Evolutionary conservation across 2,797 vertebrate genomes (phyloP).

Genomic region (Harpagifer antarcticus): DNA sequence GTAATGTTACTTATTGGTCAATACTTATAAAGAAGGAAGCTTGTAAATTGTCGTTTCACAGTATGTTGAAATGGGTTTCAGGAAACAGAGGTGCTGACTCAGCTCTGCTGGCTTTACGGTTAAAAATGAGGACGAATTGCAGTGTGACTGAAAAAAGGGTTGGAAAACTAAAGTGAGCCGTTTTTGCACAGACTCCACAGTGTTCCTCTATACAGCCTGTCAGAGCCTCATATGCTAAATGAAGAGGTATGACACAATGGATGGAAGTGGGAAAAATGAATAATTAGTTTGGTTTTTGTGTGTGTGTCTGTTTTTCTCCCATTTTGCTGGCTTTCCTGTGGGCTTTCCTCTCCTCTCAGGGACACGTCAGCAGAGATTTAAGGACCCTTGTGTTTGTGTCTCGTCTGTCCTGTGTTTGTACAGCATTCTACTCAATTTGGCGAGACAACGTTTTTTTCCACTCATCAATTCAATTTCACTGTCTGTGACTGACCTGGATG

Average conservation of each 20-base stretch:
- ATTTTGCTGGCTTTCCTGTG: conserved; percentile 15
- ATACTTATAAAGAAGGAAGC: conserved; percentile 22
- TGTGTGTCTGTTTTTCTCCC: background rate
- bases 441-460: background rate
- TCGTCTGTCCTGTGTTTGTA: conserved; percentile 16
- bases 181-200: background rate
- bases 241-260: conserved; percentile 1
- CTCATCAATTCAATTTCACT: conserved; percentile 3
- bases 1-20: conserved; percentile 19
- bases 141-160: background rate
- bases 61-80: conserved; percentile 54
- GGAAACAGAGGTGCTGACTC: conserved; percentile 64
- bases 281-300: too few species aligned
- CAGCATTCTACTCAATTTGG: conserved; percentile 10
- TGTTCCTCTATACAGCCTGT: background rate
- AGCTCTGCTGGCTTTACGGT: background rate
- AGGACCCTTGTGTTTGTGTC: conserved; percentile 11
- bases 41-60: conserved; percentile 41
- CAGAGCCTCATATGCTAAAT: background rate
- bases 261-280: too few species aligned
- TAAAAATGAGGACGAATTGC: conserved; percentile 19
- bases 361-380: conserved; percentile 37
- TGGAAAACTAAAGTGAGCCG: background rate
- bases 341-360: conserved; percentile 3
- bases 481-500: conserved; percentile 6